Evolutionary conservation across 2,888 invertebrate species (phyloP), one percentile per base, ranked within the genome.

Genomic region (Peribatodes rhomboidaria): DNA sequence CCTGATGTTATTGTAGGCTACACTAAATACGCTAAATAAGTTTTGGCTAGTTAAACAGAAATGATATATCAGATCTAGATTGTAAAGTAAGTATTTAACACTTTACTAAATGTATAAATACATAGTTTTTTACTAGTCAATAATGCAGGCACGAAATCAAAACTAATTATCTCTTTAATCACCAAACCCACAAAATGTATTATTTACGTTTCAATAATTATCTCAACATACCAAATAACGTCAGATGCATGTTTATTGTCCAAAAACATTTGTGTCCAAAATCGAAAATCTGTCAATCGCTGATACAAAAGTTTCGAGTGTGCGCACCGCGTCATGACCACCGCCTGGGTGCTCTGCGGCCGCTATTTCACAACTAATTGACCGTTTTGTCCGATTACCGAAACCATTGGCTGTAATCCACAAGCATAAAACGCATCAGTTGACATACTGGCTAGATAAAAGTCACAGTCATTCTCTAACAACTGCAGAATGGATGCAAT

Each of bases 311-410:
- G 22, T 49, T 18, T 8, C 31, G 18, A 57, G 52, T 58, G 53
- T 44, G 56, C 52, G 50, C 14, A 18, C n/a, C 49, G 49, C 37
- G 27, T 18, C 11, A 42, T 49, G 50, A 55, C 53, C 42, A 60
- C 55, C 55, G 67, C 59, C 33, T 49, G 56, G 50, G 60, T 60
- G 35, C 37, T n/a, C n/a, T 63, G 58, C 60, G 52, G 68, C 69
- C 66, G 71, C 73, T 75, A 75, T 78, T 75, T 77, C 72, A 78
- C 71, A 64, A 77, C 73, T 79, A 83, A 86, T 85, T 83, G 83
- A 80, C 79, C 81, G 68, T 81, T 82, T 80, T 81, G 73, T 77
- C 65, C 67, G 67, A 73, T 75, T 72, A 69, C 64, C 50, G 63
- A 56, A 47, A 56, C 63, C 67, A 72, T 73, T 72, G 69, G 66